Conservation (phyloP, 2,888 invertebrate genomes). For the Pandemis cinnamomeana region DNA sequence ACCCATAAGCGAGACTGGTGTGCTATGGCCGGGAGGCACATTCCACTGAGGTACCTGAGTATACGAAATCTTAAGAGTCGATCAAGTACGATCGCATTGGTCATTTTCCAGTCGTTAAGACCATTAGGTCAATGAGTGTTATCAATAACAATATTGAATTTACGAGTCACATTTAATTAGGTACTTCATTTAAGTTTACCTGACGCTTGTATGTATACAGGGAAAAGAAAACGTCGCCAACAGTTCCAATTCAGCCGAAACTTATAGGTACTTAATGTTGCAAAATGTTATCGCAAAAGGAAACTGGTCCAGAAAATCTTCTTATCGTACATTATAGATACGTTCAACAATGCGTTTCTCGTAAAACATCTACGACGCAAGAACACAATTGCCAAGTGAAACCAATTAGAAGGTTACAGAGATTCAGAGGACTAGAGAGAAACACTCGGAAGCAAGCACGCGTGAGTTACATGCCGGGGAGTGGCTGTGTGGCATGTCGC, state of each 20-base stretch:
- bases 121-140: background rate
- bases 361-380: conserved; percentile 15
- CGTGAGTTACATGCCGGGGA: conserved; percentile 73
- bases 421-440: conserved; percentile 22
- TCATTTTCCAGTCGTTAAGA: background rate
- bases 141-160: background rate
- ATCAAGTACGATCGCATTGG: background rate
- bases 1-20: conserved; percentile 2
- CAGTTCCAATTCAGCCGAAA: background rate
- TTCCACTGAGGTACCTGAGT: background rate
- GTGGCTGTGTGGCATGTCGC: conserved; percentile 50
- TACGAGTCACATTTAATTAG: background rate
- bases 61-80: background rate
- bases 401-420: conserved; percentile 5
- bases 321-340: conserved; percentile 1
- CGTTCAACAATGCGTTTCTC: background rate
- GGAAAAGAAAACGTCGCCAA: background rate
- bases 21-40: conserved; percentile 1
- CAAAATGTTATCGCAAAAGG: conserved; percentile 25
- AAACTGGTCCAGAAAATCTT: conserved; percentile 20
- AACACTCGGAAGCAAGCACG: conserved; percentile 61
- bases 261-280: background rate
- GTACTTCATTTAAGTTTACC: background rate
- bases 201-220: background rate
- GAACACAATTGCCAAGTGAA: background rate